Evolutionary conservation across 2,113 vertebrate species (phyloP).

Genomic region (Charina bottae): DNA sequence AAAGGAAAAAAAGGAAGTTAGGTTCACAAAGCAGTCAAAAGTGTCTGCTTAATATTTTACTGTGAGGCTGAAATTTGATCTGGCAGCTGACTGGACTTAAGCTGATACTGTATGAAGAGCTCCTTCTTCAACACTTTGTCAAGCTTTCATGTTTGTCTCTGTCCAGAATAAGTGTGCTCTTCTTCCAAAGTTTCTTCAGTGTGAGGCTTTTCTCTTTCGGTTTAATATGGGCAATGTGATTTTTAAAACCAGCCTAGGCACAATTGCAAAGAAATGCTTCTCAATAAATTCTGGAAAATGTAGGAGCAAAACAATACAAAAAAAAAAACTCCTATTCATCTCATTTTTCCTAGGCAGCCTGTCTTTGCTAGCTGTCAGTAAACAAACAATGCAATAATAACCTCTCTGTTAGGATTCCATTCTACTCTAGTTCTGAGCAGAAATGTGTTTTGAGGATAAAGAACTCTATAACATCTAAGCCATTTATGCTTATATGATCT

Average conservation of each 20-base stretch:
- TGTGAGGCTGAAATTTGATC: background rate
- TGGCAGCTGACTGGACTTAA: background rate
- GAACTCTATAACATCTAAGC: background rate
- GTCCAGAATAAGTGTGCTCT: background rate
- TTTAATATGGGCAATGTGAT: background rate
- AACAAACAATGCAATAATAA: background rate
- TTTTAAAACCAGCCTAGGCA: background rate
- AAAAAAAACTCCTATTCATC: background rate
- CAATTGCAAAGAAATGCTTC: background rate
- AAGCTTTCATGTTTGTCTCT: background rate
- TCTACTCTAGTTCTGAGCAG: background rate
- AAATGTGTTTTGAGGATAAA: background rate
- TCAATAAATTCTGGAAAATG: background rate
- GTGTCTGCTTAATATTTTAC: background rate
- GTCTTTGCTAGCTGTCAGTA: background rate
- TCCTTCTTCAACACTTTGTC: background rate
- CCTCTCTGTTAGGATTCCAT: background rate
- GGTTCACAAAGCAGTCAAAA: background rate
- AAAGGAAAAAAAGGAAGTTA: background rate
- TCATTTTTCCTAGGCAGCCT: background rate
- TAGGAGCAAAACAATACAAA: background rate
- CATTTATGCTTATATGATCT: background rate
- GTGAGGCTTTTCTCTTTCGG: background rate
- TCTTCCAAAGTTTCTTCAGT: background rate
- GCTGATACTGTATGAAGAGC: background rate